Evolutionary conservation across 2,113 vertebrate genomes (phyloP), one percentile per base, ranked within the genome.

Genomic region (Cyanoliseus patagonus): DNA sequence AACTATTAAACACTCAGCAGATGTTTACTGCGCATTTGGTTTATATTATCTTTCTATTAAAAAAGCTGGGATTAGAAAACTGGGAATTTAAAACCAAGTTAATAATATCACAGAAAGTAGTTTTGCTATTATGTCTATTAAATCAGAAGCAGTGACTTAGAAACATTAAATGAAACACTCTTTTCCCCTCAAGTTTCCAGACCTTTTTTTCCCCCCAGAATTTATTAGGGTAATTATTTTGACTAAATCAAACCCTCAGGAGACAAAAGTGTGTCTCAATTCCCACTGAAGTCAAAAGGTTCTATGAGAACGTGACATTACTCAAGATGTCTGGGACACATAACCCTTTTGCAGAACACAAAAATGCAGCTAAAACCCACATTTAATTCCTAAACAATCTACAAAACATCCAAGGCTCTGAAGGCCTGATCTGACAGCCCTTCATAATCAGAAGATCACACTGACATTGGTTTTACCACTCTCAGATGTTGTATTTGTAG

Each of bases 201-300:
- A 70, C 7, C 1, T 28, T 51, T 13, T 13, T 17, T 30, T 5
- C 1, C 1, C 13, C 13, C 9, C 6, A 8, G 11, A 78, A 86
- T 79, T 37, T 59, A 4, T 18, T 72, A 42, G 6, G 78, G 77
- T 42, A 90, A 67, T 80, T 81, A 75, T 41, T 89, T 52, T 67
- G 28, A 64, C 49, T 33, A 37, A 91, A 80, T 15, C 72, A 77
- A 18, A 37, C 17, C 8, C 61, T 51, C 55, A 49, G 33, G 41
- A 91, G 74, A 87, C 39, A 66, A 72, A 81, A 79, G 28, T 28
- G 19, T 31, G 89, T 89, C 35, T 33, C 57, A 59, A 20, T 64
- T 89, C 62, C 61, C 83, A 76, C 41, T 1, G 0, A 67, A 85
- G 31, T 39, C 70, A 89, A 94, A 92, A 93, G 80, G 67, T 76